A percentile compares a stretch with the other conserved stretches of the same genome.
Evolutionary conservation across 2,113 vertebrate species (phyloP).

Genomic region (Poeciliopsis occidentalis): DNA sequence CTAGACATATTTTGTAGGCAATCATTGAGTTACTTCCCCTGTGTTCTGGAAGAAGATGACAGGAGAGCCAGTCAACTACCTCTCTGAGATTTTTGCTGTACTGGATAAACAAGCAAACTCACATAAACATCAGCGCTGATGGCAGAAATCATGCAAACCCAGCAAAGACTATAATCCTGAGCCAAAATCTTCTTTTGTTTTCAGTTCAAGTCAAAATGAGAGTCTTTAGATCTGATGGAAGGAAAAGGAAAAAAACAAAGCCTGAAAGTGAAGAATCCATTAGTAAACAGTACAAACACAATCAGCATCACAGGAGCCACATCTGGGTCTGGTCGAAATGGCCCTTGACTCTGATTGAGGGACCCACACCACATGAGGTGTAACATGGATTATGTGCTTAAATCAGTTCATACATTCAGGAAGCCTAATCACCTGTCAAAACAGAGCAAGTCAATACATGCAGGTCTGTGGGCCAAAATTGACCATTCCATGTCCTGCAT

Average conservation of each 20-base stretch:
- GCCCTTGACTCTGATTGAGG: constrained; percentile 63
- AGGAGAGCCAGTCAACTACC: constrained; percentile 20
- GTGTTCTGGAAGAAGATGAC: background rate
- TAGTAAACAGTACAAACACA: constrained; percentile 78
- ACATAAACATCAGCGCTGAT: constrained; percentile 25
- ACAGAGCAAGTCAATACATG: background rate
- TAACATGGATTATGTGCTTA: constrained; percentile 43
- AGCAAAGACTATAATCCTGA: constrained; percentile 38
- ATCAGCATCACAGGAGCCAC: constrained; percentile 72
- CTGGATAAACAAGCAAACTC: constrained; percentile 25
- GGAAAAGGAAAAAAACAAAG: background rate
- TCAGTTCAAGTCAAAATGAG: constrained; percentile 44
- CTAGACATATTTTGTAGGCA: constrained; percentile 22
- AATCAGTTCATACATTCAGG: constrained; percentile 19
- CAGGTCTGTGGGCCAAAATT: background rate
- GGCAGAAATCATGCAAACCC: constrained; percentile 31
- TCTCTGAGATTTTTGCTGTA: constrained; percentile 19
- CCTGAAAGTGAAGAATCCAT: constrained; percentile 53
- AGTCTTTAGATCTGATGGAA: constrained; percentile 43
- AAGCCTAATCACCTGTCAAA: constrained; percentile 6
- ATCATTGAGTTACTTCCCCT: background rate
- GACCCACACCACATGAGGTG: constrained; percentile 46
- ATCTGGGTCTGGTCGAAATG: constrained; percentile 69
- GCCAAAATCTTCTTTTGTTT: constrained; percentile 54
- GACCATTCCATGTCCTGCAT: background rate